Conservation (phyloP, 2,888 invertebrate species). For the Alitta virens region DNA sequence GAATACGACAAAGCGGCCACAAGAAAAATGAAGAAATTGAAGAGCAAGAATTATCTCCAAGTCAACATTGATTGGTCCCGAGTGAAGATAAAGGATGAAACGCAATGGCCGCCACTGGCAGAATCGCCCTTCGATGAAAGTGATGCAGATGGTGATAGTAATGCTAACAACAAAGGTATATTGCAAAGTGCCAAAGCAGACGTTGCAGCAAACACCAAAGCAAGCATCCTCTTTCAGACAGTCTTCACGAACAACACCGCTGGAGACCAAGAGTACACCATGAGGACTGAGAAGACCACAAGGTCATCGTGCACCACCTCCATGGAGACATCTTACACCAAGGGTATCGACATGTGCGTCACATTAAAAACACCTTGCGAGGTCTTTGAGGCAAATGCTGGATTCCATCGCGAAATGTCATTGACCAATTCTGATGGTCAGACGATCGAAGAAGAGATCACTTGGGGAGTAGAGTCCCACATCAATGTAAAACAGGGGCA, state of each 20-base stretch:
- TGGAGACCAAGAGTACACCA: constrained; percentile 31
- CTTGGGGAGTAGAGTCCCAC: constrained; percentile 55
- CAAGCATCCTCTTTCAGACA: constrained; percentile 33
- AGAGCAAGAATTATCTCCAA: constrained; percentile 20
- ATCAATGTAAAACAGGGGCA: constrained; percentile 38
- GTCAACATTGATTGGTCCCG: constrained; percentile 28
- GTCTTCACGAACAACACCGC: constrained; percentile 34
- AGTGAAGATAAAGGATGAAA: constrained; percentile 24
- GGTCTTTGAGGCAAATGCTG: constrained; percentile 54
- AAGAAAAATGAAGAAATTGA: constrained; percentile 18
- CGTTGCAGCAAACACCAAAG: constrained; percentile 5
- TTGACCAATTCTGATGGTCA: constrained; percentile 53
- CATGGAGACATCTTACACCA: constrained; percentile 33
- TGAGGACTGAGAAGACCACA: constrained; percentile 34
- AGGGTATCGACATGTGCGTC: constrained; percentile 52
- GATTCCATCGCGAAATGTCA: constrained; percentile 54
- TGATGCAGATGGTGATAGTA: neutral
- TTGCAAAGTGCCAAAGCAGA: neutral
- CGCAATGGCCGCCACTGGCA: constrained; percentile 20
- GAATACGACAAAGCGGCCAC: constrained; percentile 27
- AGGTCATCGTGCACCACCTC: constrained; percentile 26
- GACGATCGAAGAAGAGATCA: constrained; percentile 47
- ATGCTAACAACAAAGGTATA: neutral
- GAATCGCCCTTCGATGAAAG: constrained; percentile 14
- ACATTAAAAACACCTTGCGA: constrained; percentile 55